Evolutionary conservation across 2,797 vertebrate species (phyloP).

Genomic region (Schizothorax lantsangensis): DNA sequence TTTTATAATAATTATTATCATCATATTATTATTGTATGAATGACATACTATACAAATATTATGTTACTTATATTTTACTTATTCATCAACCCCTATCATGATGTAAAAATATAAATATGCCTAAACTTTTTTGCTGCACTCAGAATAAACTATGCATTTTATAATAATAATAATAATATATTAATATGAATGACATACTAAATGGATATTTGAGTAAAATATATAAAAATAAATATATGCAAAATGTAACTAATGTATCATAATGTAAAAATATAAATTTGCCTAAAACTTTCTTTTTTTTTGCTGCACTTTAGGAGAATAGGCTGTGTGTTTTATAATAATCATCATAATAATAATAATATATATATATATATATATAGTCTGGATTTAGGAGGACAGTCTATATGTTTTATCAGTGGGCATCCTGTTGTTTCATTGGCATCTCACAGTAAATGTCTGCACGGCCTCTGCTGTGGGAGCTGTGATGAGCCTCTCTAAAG

Average conservation of each 20-base stretch:
- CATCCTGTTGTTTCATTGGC: conserved; percentile 17
- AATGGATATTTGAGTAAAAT: too few species aligned
- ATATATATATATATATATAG: not conserved
- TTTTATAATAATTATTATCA: not conserved
- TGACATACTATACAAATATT: not conserved
- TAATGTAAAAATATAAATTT: not conserved
- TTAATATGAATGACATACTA: too few species aligned
- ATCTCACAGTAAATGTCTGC: conserved; percentile 38
- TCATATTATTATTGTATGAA: not conserved
- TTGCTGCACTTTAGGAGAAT: not conserved
- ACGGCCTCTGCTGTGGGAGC: conserved; percentile 56
- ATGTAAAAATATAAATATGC: too few species aligned
- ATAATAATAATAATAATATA: too few species aligned
- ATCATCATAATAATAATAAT: not conserved
- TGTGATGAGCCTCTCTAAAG: conserved; percentile 70
- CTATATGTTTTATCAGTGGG: not conserved
- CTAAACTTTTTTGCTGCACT: too few species aligned
- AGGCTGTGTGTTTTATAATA: not conserved
- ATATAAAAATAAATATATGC: too few species aligned
- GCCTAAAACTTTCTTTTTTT: not conserved
- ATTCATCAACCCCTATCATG: too few species aligned
- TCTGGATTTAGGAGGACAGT: not conserved
- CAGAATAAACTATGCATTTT: too few species aligned
- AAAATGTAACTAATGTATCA: too few species aligned
- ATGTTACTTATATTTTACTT: too few species aligned